Evolutionary conservation across 2,888 invertebrate genomes (phyloP).

Genomic region (Schizotus pectinicornis): DNA sequence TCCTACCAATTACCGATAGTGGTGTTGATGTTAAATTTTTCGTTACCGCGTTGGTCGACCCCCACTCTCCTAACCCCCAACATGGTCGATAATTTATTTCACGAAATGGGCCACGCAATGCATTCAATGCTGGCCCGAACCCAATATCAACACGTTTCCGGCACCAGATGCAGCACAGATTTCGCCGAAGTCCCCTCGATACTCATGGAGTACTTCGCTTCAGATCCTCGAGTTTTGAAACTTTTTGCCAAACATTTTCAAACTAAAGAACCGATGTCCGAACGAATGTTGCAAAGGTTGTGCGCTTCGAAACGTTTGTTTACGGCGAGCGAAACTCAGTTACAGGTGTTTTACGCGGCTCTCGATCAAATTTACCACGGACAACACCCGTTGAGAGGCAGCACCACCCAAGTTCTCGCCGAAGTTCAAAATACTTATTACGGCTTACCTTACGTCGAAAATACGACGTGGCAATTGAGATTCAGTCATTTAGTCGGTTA

Average conservation of each 20-base stretch:
- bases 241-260: slow-evolving; percentile 91
- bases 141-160: slow-evolving; percentile 94
- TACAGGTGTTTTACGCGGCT: slow-evolving; percentile 65
- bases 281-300: slow-evolving; percentile 77
- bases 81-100: slow-evolving; percentile 95
- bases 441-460: slow-evolving; percentile 82
- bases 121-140: slow-evolving; percentile 98
- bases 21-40: slow-evolving; percentile 89
- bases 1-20: slow-evolving; percentile 91
- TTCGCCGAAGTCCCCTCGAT: slow-evolving; percentile 99
- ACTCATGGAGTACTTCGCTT: slow-evolving; percentile 97
- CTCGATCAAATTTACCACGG: slow-evolving; percentile 91
- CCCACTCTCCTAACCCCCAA: slow-evolving; percentile 83
- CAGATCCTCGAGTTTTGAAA: slow-evolving; percentile 82
- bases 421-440: slow-evolving; percentile 84
- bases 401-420: slow-evolving; percentile 77
- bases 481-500: slow-evolving; percentile 98
- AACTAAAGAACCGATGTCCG: slow-evolving; percentile 83
- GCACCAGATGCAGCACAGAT: slow-evolving; percentile 96
- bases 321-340: slow-evolving; percentile 85
- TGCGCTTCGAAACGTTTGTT: slow-evolving; percentile 88
- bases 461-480: slow-evolving; percentile 95
- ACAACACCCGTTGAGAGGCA: slow-evolving; percentile 59
- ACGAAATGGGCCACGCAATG: slow-evolving; percentile 99
- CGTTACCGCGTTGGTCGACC: slow-evolving; percentile 74